Evolutionary conservation across 2,113 vertebrate species (phyloP).

Genomic region (Seriola rivoliana): DNA sequence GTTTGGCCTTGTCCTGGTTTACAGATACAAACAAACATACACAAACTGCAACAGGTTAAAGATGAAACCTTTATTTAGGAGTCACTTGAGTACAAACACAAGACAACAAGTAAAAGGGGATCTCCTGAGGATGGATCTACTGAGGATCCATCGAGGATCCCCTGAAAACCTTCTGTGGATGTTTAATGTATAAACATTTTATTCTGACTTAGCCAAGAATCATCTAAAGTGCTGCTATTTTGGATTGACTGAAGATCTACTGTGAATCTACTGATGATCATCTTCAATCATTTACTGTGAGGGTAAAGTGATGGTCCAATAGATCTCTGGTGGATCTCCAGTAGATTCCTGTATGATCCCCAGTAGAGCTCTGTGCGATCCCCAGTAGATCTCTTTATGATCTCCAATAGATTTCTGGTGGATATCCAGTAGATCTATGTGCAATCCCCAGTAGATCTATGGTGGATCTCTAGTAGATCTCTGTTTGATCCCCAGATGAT

Average conservation of each 20-base stretch:
- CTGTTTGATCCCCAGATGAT: background rate
- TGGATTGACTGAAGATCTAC: background rate
- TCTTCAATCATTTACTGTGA: too few relatives aligned
- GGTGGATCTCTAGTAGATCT: background rate
- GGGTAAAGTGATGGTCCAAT: too few relatives aligned
- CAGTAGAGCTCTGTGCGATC: background rate
- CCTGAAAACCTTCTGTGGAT: background rate
- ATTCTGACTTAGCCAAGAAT: too few relatives aligned
- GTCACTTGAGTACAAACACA: conserved; percentile 3
- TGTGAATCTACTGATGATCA: too few relatives aligned
- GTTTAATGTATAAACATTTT: too few relatives aligned
- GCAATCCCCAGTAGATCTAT: background rate
- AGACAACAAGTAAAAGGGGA: background rate
- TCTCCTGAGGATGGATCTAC: background rate
- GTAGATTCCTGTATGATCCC: too few relatives aligned
- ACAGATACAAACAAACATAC: background rate
- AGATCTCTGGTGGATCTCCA: too few relatives aligned
- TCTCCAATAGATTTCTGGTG: too few relatives aligned
- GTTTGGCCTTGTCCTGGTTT: background rate
- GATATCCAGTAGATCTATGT: too few relatives aligned
- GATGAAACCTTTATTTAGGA: conserved; percentile 37
- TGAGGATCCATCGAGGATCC: background rate
- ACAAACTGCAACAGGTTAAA: conserved; percentile 1
- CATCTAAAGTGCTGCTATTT: background rate
- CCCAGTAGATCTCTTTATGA: too few relatives aligned